Evolutionary conservation across 2,113 vertebrate species (phyloP).

Genomic region (Carassius carassius): DNA sequence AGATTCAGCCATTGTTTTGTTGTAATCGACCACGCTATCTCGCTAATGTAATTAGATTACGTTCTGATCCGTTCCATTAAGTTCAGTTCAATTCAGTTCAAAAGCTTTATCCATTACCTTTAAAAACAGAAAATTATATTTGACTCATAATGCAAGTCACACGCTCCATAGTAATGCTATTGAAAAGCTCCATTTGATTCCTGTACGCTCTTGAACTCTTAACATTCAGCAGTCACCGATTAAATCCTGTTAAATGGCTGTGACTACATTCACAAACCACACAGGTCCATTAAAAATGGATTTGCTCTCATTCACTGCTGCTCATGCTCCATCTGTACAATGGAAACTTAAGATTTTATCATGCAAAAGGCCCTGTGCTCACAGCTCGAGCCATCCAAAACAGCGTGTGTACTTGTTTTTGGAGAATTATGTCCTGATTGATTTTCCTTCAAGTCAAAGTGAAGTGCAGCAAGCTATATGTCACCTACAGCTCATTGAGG

Average conservation of each 20-base stretch:
- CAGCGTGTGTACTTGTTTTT: neutral
- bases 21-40: conserved; percentile 9
- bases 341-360: conserved; percentile 1
- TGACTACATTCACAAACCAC: conserved; percentile 27
- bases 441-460: conserved; percentile 14
- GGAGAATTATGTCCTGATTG: neutral
- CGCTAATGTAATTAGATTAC: conserved; percentile 15
- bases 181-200: conserved; percentile 30
- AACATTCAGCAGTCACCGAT: conserved; percentile 13
- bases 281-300: conserved; percentile 10
- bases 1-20: conserved; percentile 26
- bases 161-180: neutral
- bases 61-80: conserved; percentile 16
- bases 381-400: neutral
- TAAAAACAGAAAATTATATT: conserved; percentile 13
- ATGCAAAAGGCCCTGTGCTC: neutral
- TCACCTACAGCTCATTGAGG: conserved; percentile 3
- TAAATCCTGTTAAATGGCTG: conserved; percentile 1
- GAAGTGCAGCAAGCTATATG: conserved; percentile 34
- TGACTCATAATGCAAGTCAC: conserved; percentile 27
- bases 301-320: neutral
- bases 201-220: neutral
- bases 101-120: conserved; percentile 14
- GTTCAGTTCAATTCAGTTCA: conserved; percentile 11
- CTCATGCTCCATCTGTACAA: neutral